Percentiles rank a stretch among this genome's conserved stretches.
Conservation (phyloP, 2,113 vertebrate genomes). For the Hylia prasina region DNA sequence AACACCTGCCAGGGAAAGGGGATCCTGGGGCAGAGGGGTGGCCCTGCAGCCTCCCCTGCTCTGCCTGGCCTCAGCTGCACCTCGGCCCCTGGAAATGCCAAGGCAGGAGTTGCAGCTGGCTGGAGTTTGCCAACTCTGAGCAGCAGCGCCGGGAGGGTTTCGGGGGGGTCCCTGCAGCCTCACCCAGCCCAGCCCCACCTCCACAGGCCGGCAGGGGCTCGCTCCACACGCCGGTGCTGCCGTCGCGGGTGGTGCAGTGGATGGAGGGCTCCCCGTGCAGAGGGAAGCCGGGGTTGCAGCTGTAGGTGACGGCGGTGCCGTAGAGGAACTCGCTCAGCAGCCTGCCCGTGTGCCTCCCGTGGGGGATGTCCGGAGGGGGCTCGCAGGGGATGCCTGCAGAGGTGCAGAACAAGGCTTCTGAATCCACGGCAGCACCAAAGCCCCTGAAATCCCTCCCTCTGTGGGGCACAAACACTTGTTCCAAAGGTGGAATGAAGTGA, state of each 20-base stretch:
- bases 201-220: not conserved
- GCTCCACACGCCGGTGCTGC: constrained; percentile 56
- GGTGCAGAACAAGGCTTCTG: not conserved
- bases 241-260: constrained; percentile 59
- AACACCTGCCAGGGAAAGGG: no score
- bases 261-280: constrained; percentile 51
- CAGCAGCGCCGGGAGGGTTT: accelerated
- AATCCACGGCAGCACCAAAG: not conserved
- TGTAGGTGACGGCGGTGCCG: constrained; percentile 42
- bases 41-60: not conserved
- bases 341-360: constrained; percentile 15
- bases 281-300: not conserved
- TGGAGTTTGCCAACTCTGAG: accelerated
- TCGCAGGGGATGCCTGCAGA: constrained; percentile 58
- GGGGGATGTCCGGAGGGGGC: constrained; percentile 46
- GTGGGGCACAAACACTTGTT: not conserved
- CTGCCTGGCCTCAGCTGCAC: not conserved
- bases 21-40: not conserved
- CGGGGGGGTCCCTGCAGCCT: accelerated
- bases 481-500: not conserved
- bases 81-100: accelerated
- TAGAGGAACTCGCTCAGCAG: constrained; percentile 22
- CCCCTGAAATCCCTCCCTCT: accelerated
- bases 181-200: not conserved
- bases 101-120: not conserved